Conservation (phyloP, 1,140 invertebrate genomes). For the Drosophila kohkoa region DNA sequence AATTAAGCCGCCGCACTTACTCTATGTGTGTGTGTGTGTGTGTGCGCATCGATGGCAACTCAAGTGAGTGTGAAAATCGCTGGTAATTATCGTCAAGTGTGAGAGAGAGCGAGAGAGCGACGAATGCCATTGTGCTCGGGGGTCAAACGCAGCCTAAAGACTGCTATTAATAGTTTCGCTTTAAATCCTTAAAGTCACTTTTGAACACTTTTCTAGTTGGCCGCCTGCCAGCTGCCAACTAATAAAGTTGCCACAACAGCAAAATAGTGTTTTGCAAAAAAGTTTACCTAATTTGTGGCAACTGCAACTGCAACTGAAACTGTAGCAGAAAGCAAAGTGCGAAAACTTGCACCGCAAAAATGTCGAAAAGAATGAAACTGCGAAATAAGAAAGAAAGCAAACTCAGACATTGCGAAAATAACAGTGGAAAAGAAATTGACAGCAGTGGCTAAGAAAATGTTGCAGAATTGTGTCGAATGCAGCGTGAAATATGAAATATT, state of each 20-base stretch:
- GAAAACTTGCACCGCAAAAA: constrained; percentile 36
- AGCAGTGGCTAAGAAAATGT: not conserved
- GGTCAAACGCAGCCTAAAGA: constrained; percentile 1
- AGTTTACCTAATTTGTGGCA: constrained; percentile 71
- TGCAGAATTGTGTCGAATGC: constrained; percentile 22
- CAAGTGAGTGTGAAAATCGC: constrained; percentile 77
- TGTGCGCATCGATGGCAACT: constrained; percentile 61
- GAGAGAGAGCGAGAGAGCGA: not conserved
- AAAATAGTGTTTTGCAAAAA: constrained; percentile 47
- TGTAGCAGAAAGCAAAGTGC: constrained; percentile 13
- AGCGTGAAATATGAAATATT: constrained; percentile 8
- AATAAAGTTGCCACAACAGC: constrained; percentile 59
- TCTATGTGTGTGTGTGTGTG: constrained; percentile 10
- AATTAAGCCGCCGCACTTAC: constrained; percentile 35
- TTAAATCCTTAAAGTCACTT: constrained; percentile 27
- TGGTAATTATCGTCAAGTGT: constrained; percentile 43
- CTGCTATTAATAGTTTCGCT: constrained; percentile 21
- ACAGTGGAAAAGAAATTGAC: not conserved
- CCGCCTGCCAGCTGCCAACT: constrained; percentile 58
- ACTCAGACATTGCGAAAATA: not conserved
- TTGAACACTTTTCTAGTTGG: constrained; percentile 46
- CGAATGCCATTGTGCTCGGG: not conserved
- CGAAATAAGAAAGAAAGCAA: not conserved
- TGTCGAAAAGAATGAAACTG: constrained; percentile 18
- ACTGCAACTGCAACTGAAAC: constrained; percentile 25